phyloP scores from a whole-genome alignment of 2,888 invertebrate genomes.

The Xylophagus ater region DNA sequence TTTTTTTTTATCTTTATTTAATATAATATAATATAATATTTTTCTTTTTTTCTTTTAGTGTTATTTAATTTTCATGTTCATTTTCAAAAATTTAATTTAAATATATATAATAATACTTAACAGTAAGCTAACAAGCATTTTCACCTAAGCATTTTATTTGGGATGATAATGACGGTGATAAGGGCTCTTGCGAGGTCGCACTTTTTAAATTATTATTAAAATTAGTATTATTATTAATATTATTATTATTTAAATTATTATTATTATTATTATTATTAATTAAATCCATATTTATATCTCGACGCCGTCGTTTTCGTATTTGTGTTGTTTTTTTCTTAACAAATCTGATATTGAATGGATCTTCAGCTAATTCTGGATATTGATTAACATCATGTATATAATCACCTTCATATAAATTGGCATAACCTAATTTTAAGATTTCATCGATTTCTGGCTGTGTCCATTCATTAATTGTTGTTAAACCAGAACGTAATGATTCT shows the following conservation, averaged over 20 bases:
- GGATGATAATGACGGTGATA: slow-evolving; percentile 22
- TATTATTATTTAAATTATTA: slow-evolving; percentile 2
- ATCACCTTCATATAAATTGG: slow-evolving; percentile 78
- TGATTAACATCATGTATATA: slow-evolving; percentile 82
- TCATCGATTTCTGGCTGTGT: slow-evolving; percentile 79
- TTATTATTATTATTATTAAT: slow-evolving; percentile 2
- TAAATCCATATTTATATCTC: slow-evolving; percentile 18
- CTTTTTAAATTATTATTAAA: slow-evolving; percentile 11
- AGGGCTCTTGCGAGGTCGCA: slow-evolving; percentile 19
- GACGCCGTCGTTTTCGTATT: slow-evolving; percentile 53
- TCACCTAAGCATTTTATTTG: slow-evolving; percentile 20
- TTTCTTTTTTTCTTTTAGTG: slow-evolving; percentile 17
- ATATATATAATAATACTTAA: slow-evolving; percentile 17
- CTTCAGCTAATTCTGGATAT: slow-evolving; percentile 90
- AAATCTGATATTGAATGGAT: slow-evolving; percentile 88
- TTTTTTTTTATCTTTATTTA: slow-evolving; percentile 19
- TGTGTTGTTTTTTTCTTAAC: slow-evolving; percentile 67
- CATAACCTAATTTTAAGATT: slow-evolving; percentile 71
- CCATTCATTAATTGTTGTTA: slow-evolving; percentile 74
- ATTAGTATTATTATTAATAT: slow-evolving; percentile 11
- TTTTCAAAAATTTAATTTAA: slow-evolving; percentile 18
- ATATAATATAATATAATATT: too few species aligned
- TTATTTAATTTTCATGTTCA: slow-evolving; percentile 19
- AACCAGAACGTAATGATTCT: slow-evolving; percentile 66
- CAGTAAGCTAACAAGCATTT: slow-evolving; percentile 23